A percentile compares a stretch with the other conserved stretches of the same genome.
Evolutionary conservation across 2,888 invertebrate genomes (phyloP).

Genomic region (Lampropteryx suffumata): DNA sequence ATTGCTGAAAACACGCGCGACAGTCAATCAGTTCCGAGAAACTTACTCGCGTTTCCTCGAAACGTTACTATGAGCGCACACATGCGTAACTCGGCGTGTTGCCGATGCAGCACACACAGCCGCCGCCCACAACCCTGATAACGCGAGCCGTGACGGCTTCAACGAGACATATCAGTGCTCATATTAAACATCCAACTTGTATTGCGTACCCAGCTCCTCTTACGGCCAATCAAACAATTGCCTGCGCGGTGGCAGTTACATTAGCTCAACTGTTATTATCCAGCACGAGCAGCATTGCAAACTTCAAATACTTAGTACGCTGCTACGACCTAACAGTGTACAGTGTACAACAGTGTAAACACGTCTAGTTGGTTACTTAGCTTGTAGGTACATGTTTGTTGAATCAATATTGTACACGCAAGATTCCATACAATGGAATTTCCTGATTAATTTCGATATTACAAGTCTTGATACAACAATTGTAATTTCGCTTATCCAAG

Average conservation of each 20-base stretch:
- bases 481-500: too few relatives aligned
- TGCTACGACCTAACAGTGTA: background rate
- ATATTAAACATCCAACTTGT: constrained; percentile 65
- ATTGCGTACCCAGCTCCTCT: constrained; percentile 71
- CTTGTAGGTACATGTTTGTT: too few relatives aligned
- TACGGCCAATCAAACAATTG: constrained; percentile 73
- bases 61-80: constrained; percentile 75
- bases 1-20: constrained; percentile 76
- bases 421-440: background rate
- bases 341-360: too few relatives aligned
- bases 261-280: constrained; percentile 9
- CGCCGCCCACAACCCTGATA: constrained; percentile 74
- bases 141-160: constrained; percentile 67
- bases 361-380: too few relatives aligned
- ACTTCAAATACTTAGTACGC: background rate
- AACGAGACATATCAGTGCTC: constrained; percentile 71
- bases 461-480: too few relatives aligned
- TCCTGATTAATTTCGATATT: too few relatives aligned
- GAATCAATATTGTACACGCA: constrained; percentile 3
- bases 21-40: constrained; percentile 75
- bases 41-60: constrained; percentile 79
- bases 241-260: constrained; percentile 44
- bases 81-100: constrained; percentile 48
- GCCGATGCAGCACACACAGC: constrained; percentile 60
- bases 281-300: background rate